Evolutionary conservation across 2,113 vertebrate genomes (phyloP), one percentile per base, ranked within the genome.

Genomic region (Mustela lutreola): DNA sequence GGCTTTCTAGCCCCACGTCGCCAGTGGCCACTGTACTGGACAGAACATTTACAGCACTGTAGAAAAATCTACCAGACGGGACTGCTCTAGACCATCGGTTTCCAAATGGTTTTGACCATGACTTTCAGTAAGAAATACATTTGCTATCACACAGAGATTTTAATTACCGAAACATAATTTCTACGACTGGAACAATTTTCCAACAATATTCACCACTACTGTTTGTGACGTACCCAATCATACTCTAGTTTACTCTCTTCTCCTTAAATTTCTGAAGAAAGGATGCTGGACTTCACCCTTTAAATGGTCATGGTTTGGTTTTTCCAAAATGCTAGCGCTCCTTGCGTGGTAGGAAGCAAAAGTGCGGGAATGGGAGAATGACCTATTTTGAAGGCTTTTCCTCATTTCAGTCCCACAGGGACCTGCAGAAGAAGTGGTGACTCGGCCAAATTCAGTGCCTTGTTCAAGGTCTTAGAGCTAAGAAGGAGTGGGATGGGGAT

Each of bases 1-100:
- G 7, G 82, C 65, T 39, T 65, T 7, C 0, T 3, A 16, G 33
- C 5, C 31, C 2, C 24, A 12, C 0, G 31, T 11, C 24, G 31
- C 33, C 2, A 28, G 48, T 6, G 76, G 82, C 33, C 12, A 14
- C 48, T 0, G 1, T 2, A 15, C 0, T 33, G 67, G 50, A 48
- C 58, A 21, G 63, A 5, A 31, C 15, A 11, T 22, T 8, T 2
- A 18, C 4, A 2, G 11, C 31, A 11, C 16, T 45, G 84, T 9
- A 39, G 62, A 16, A 67, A 36, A 31, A 28, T 24, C 28, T 31
- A 2, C 0, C 2, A 60, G 73, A 16, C 9, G 9, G 33, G 60
- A 18, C 7, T 9, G 62, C 62, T 50, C 75, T 33, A 8, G 33
- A n/a, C 21, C 4, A 4, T 0, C 24, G 75, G 24, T 45, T 87